These are phyloP conservation scores for Anaspis maculata DNA, from an alignment of 2,888 invertebrate genomes.

Conservation along the genomic window DNA sequence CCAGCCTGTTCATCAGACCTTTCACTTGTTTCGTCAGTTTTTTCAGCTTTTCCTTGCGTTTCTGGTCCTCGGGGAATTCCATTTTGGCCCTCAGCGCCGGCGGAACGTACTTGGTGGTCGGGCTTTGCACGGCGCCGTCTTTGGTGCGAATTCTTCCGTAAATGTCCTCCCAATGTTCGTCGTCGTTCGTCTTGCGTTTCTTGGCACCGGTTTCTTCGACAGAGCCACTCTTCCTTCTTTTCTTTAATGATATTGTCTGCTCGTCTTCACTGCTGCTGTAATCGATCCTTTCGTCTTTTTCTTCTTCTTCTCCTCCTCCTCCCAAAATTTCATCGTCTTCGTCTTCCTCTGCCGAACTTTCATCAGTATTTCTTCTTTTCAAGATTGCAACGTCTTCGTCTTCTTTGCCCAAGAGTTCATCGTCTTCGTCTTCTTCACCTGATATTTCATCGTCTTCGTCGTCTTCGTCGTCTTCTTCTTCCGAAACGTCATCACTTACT, in stretches of 20 bases:
- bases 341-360: slow-evolving; percentile 16
- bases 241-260: too few relatives aligned
- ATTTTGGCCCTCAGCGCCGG: slow-evolving; percentile 64
- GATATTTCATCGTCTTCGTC: slow-evolving; percentile 23
- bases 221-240: slow-evolving; percentile 10
- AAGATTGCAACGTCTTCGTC: slow-evolving; percentile 19
- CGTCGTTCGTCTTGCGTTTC: slow-evolving; percentile 22
- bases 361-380: slow-evolving; percentile 12
- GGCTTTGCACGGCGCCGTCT: slow-evolving; percentile 53
- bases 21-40: slow-evolving; percentile 75
- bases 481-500: slow-evolving; percentile 17
- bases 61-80: slow-evolving; percentile 33
- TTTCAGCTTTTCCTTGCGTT: slow-evolving; percentile 51
- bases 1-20: slow-evolving; percentile 75
- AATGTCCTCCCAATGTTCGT: slow-evolving; percentile 76
- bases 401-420: slow-evolving; percentile 13
- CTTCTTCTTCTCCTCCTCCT: slow-evolving; percentile 4
- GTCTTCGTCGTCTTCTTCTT: slow-evolving; percentile 4
- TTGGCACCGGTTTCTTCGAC: too few relatives aligned
- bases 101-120: slow-evolving; percentile 60
- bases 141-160: slow-evolving; percentile 80
- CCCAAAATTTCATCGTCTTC: slow-evolving; percentile 16
- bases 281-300: not conserved
- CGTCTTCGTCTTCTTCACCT: slow-evolving; percentile 18
- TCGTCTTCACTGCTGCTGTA: slow-evolving; percentile 14